phyloP scores from a whole-genome alignment of 2,888 invertebrate genomes.

The Ganaspis brasiliensis region DNA sequence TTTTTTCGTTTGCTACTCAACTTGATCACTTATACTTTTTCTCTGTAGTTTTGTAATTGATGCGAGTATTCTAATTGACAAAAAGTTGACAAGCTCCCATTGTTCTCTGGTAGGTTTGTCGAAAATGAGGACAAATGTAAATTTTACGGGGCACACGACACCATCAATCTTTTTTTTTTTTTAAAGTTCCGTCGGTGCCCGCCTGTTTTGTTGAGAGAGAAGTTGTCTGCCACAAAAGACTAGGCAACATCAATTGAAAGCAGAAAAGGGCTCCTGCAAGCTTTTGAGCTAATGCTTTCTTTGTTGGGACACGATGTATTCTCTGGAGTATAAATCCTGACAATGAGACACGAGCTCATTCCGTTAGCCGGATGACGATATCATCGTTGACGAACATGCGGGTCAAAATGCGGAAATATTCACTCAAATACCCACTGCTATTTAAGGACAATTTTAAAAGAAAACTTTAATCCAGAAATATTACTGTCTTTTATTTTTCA shows the following conservation, averaged over 20 bases:
- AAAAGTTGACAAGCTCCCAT: too few species aligned
- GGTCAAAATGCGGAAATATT: conserved; percentile 32
- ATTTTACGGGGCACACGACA: background rate
- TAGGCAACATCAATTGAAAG: conserved; percentile 24
- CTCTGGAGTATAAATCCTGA: conserved; percentile 24
- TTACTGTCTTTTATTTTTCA: too few species aligned
- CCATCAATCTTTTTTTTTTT: conserved; percentile 25
- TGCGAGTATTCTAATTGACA: too few species aligned
- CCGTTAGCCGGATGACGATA: conserved; percentile 41
- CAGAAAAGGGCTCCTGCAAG: conserved; percentile 30
- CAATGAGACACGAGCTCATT: conserved; percentile 38
- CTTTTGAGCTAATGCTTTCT: conserved; percentile 35
- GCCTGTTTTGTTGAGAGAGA: background rate
- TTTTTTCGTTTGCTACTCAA: background rate
- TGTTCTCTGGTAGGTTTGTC: too few species aligned
- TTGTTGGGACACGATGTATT: conserved; percentile 26
- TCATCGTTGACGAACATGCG: conserved; percentile 32
- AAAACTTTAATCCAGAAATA: too few species aligned
- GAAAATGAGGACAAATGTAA: background rate
- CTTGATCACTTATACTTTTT: conserved; percentile 3
- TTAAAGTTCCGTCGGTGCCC: conserved; percentile 7
- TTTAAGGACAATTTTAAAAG: too few species aligned
- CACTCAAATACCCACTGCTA: background rate
- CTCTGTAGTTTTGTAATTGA: background rate
- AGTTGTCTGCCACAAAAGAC: conserved; percentile 22